Evolutionary conservation across 2,113 vertebrate species (phyloP), one percentile per base, ranked within the genome.

Genomic region (Galemys pyrenaicus): DNA sequence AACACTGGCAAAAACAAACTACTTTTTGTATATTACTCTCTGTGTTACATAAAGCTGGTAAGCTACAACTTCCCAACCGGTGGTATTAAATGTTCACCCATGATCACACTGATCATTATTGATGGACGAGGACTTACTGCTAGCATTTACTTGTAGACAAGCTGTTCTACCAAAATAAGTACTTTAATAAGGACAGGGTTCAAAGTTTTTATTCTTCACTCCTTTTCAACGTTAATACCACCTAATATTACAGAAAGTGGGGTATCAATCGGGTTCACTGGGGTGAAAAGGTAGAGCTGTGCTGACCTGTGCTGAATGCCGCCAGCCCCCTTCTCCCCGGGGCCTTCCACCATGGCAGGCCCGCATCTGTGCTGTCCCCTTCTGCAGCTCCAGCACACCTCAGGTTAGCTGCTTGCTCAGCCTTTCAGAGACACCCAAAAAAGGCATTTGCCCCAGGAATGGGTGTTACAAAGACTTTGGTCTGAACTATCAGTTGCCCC

Each of bases 121-220:
- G 78, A 84, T 26, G 28, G 39, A 70, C 54, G 32, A 62, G 41
- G 46, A 32, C n/a, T 32, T 46, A 20, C 35, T 19, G 12, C 67
- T 67, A 32, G 86, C 35, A 65, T 28, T 51, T 46, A 71, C 85
- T 90, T 85, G 88, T 28, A 92, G 91, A 87, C 56, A 95, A 95
- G 56, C 24, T 58, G 56, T n/a, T 22, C 65, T 26, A 22, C 28
- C 54, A 77, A 71, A 68, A 73, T 30, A 87, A 88, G 32, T 37
- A 32, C 73, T 46, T 22, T 80, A 87, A 84, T 41, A 46, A 54
- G 58, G 17, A 64, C 12, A 10, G 78, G 44, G 80, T 44, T 54
- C 74, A 78, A 60, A n/a, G n/a, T n/a, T n/a, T n/a, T 24, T 58
- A 80, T 20, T 68, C 77, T 67, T 37, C 2, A 6, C 24, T 20